Conservation (phyloP, 2,113 vertebrate genomes). For the Periophthalmus modestus region DNA sequence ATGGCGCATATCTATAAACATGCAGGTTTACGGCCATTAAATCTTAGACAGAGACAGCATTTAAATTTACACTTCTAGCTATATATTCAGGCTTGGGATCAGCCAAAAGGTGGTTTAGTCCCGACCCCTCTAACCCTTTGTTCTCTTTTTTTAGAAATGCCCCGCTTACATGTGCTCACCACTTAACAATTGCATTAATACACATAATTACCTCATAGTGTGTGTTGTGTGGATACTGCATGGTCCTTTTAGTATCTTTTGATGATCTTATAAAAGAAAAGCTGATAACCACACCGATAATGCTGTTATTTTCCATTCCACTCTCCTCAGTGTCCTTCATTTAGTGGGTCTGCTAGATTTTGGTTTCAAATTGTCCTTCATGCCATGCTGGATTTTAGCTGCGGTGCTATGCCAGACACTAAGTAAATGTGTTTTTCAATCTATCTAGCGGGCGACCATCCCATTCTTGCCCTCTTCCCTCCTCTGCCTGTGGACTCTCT, state of each 20-base stretch:
- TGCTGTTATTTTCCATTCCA: constrained; percentile 43
- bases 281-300: constrained; percentile 25
- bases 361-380: constrained; percentile 87
- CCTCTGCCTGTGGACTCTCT: constrained; percentile 57
- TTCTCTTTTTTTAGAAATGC: background rate
- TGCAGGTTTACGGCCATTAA: too few relatives aligned
- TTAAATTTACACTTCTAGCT: too few relatives aligned
- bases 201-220: background rate
- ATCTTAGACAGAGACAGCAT: too few relatives aligned
- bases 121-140: too few relatives aligned
- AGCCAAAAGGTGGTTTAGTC: too few relatives aligned
- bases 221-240: background rate
- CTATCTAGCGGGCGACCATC: constrained; percentile 63
- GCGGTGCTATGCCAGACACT: constrained; percentile 80
- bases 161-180: background rate
- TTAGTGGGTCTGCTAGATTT: constrained; percentile 76
- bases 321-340: constrained; percentile 73
- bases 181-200: background rate
- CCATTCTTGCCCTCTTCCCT: constrained; percentile 48
- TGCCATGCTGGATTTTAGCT: constrained; percentile 84
- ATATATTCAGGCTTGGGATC: too few relatives aligned
- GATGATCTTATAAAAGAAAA: constrained; percentile 10
- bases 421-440: constrained; percentile 87
- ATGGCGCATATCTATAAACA: too few relatives aligned
- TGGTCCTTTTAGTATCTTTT: background rate